A percentile compares a stretch with the other conserved stretches of the same genome.
These are phyloP conservation scores for Ceratosolen solmsi DNA, from an alignment of 1,140 invertebrate genomes.

Conservation along the genomic window DNA sequence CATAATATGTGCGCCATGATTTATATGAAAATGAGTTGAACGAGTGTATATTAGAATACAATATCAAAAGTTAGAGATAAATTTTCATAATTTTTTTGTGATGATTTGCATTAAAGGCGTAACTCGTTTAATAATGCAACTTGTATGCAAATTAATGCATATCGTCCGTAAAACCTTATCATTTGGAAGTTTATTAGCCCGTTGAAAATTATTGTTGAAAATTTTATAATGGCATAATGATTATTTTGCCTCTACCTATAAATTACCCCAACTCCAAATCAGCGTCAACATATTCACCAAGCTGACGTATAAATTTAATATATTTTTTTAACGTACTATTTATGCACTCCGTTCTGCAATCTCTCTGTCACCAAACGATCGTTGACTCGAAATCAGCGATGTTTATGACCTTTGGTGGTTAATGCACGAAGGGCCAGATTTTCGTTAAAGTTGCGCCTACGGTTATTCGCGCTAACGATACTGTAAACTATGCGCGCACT, in stretches of 20 bases:
- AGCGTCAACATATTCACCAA: no score
- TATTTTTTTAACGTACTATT: no score
- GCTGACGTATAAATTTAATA: no score
- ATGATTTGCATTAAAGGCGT: background rate
- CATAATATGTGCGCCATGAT: background rate
- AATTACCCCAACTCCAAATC: no score
- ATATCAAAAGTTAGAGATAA: background rate
- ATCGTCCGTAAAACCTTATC: background rate
- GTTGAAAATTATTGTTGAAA: background rate
- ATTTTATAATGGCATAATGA: background rate
- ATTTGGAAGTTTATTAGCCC: background rate
- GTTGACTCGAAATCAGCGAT: no score
- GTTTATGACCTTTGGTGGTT: background rate
- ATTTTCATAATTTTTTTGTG: background rate
- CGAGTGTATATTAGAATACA: constrained; percentile 16
- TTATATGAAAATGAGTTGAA: background rate
- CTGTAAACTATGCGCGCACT: background rate
- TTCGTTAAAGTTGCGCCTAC: constrained; percentile 27
- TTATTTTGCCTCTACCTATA: background rate
- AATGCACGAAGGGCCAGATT: background rate
- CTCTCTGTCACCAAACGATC: no score
- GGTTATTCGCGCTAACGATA: background rate
- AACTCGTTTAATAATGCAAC: background rate
- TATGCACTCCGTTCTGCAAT: no score
- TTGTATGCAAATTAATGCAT: background rate